Percentiles rank a stretch among this genome's conserved stretches.
phyloP scores from a whole-genome alignment of 1,140 invertebrate species.

The Bombus vancouverensis region DNA sequence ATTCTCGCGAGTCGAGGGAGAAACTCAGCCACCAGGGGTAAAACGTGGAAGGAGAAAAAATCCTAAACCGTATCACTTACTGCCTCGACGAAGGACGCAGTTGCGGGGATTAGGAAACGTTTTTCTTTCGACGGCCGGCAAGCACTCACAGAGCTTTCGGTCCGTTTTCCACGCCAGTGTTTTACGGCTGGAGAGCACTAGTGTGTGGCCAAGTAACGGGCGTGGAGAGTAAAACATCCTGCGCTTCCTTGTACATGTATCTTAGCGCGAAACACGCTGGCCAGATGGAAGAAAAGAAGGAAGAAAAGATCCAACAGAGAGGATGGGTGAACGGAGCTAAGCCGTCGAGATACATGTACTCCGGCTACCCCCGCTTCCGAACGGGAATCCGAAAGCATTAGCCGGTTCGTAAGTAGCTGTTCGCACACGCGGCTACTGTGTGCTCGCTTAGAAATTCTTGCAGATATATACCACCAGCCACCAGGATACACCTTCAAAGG shows the following conservation, averaged over 20 bases:
- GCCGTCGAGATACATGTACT: slow-evolving; percentile 48
- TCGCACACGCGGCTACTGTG: slow-evolving; percentile 31
- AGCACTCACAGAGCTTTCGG: slow-evolving; percentile 40
- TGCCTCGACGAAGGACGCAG: slow-evolving; percentile 18
- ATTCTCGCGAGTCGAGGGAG: slow-evolving; percentile 1
- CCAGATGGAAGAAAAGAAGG: background rate
- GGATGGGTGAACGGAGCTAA: slow-evolving; percentile 17
- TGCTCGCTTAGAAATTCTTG: background rate
- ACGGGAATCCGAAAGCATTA: slow-evolving; percentile 46
- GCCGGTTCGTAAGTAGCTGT: slow-evolving; percentile 35
- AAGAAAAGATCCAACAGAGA: background rate
- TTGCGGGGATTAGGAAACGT: slow-evolving; percentile 49
- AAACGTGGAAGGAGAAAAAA: background rate
- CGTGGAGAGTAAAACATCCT: slow-evolving; percentile 20
- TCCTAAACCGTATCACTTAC: slow-evolving; percentile 48
- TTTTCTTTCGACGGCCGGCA: slow-evolving; percentile 29
- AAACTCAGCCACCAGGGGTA: background rate
- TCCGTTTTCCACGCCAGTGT: slow-evolving; percentile 41
- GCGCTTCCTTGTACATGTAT: slow-evolving; percentile 14
- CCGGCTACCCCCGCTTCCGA: slow-evolving; percentile 10
- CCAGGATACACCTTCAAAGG: background rate
- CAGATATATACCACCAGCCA: background rate
- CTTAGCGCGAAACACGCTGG: slow-evolving; percentile 26
- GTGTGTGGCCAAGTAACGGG: background rate
- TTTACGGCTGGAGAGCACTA: slow-evolving; percentile 31